Base-by-base conservation (phyloP, 92 coral and sea anemone species). In the Paragorgia papillata region DNA sequence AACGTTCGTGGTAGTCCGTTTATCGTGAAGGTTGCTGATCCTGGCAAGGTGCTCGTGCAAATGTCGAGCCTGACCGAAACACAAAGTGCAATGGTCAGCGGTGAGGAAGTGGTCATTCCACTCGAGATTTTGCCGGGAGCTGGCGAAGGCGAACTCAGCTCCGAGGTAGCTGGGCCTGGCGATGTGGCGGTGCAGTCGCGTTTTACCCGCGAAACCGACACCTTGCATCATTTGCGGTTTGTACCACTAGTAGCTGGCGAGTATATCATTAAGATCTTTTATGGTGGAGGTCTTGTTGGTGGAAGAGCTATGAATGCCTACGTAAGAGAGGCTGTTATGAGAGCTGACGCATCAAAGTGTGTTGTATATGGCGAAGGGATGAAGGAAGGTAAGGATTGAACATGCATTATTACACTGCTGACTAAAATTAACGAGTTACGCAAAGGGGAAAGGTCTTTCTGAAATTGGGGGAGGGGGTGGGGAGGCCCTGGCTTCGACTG, bases 1-100 rank as follows among this genome's bases (percentile, higher is more conserved):
- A 89, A 92, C 28, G 91, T 94, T 1, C 85, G 83, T 8, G 98
- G 97, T 28, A 94, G 98, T 46, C 98, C 98, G 0, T 94, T 79
- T 54, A 54, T 88, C 41, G 92, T 94, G 73, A 94, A 94, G 83
- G 94, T 89, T 63, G 90, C 90, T 0, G 94, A 89, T 73, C 94
- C 94, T 40, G 83, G 88, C 35, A 87, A 89, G 35, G 94, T 89
- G 69, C 78, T 80, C 22, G 56, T 89, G 51, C 81, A 80, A 21
- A 74, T 89, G 53, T 75, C 77, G 17, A 62, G 82, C 75, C 63
- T 84, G n/a, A 82, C 79, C 35, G 76, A 80, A 9, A 75, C 62
- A 33, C 84, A 84, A 14, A 86, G 80, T 73, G 84, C 84, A 32
- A 79, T 82, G 66, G 57, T 85, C 12, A 85, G 88, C 15, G 87